A percentile compares a stretch with the other conserved stretches of the same genome.
phyloP scores from a whole-genome alignment of 1,140 invertebrate species.

The Ooceraea biroi region DNA sequence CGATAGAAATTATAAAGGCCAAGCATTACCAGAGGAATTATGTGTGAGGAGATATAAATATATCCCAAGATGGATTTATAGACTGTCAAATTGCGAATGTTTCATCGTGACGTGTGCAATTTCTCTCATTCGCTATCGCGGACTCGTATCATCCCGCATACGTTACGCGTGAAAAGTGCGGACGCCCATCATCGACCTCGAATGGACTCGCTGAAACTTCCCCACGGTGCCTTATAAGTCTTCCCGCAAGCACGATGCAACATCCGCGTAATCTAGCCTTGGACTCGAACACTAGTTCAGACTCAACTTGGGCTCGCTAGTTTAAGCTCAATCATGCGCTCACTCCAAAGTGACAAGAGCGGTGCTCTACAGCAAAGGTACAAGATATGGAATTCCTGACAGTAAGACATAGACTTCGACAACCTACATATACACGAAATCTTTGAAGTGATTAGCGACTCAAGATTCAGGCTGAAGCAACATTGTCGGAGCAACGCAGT shows the following conservation, averaged over 20 bases:
- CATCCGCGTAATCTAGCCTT: conserved; percentile 15
- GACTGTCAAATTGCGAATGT: neutral
- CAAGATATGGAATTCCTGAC: neutral
- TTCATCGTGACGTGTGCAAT: neutral
- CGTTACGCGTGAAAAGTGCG: conserved; percentile 34
- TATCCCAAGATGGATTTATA: neutral
- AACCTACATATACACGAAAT: neutral
- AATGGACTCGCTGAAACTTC: conserved; percentile 39
- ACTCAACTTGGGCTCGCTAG: neutral
- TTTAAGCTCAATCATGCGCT: conserved; percentile 26
- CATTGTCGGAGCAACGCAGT: too few relatives aligned
- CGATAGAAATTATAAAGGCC: too few relatives aligned
- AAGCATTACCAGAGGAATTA: too few relatives aligned
- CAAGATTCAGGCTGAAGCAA: neutral
- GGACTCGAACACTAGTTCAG: neutral
- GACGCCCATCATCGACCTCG: conserved; percentile 20
- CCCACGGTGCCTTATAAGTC: conserved; percentile 18
- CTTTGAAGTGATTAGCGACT: neutral
- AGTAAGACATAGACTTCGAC: neutral
- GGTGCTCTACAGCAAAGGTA: too few relatives aligned
- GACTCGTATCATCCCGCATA: neutral
- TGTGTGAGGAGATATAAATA: neutral
- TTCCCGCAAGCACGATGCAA: conserved; percentile 20
- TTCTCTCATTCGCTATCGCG: conserved; percentile 7
- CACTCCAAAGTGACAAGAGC: neutral